A percentile compares a stretch with the other conserved stretches of the same genome.
These are phyloP conservation scores for Orientallactaga sibirica DNA, from an alignment of 2,797 vertebrate species.

Conservation along the genomic window DNA sequence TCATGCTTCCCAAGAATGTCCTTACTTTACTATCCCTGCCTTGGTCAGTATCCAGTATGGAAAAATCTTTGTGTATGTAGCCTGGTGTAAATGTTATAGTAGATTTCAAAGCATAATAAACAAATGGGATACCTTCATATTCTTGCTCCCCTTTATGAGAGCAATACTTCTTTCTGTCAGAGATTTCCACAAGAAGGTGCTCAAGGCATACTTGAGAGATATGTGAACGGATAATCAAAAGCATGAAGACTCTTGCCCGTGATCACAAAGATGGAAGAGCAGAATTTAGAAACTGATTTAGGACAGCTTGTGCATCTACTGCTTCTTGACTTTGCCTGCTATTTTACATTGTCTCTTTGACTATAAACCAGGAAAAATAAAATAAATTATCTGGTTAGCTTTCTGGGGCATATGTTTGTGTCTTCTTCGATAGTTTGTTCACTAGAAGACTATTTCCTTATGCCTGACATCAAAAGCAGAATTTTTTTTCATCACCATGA, in stretches of 20 bases:
- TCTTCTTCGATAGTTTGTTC: neutral
- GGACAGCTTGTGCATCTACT: neutral
- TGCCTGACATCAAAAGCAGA: neutral
- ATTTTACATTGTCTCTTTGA: conserved; percentile 9
- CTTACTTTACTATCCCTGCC: neutral
- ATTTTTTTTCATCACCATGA: neutral
- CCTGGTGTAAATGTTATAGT: neutral
- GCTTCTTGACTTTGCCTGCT: neutral
- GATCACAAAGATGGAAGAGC: neutral
- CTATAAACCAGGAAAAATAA: neutral
- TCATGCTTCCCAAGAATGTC: neutral
- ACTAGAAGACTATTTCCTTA: neutral
- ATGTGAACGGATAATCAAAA: neutral
- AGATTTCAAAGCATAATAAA: neutral
- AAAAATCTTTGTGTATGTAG: neutral
- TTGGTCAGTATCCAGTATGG: neutral
- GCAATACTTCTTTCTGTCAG: neutral
- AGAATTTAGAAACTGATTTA: conserved; percentile 13
- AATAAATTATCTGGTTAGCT: neutral
- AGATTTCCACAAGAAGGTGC: neutral
- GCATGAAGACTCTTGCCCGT: neutral
- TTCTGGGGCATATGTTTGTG: neutral
- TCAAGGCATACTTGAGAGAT: neutral
- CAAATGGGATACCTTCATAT: neutral
- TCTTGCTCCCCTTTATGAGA: neutral